Evolutionary conservation across 2,888 invertebrate genomes (phyloP).

Genomic region (Sericinus montela): DNA sequence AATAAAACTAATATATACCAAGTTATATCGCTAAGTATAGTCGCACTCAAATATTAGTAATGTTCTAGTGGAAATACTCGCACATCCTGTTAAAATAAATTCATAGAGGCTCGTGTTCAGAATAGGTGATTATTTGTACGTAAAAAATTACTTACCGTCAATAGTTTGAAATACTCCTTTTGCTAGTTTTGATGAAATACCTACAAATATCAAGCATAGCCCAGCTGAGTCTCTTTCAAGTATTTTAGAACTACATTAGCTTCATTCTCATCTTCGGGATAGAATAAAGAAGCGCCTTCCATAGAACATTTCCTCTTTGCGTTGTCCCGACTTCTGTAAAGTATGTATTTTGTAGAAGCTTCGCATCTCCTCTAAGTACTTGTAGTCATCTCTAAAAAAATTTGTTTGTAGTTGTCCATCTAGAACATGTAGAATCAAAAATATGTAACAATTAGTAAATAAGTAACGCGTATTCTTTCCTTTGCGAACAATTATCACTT

Average conservation of each 20-base stretch:
- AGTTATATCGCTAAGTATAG: too few species aligned
- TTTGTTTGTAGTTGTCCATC: slow-evolving; percentile 43
- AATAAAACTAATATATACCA: too few species aligned
- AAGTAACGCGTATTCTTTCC: neutral
- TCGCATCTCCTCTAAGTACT: slow-evolving; percentile 35
- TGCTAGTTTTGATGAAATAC: slow-evolving; percentile 38
- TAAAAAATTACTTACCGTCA: slow-evolving; percentile 27
- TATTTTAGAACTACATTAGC: slow-evolving; percentile 32
- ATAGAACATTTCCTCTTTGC: slow-evolving; percentile 44
- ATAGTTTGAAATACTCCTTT: slow-evolving; percentile 49
- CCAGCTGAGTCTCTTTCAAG: slow-evolving; percentile 36
- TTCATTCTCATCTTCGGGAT: slow-evolving; percentile 46
- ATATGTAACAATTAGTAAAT: neutral
- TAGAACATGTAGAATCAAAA: slow-evolving; percentile 29
- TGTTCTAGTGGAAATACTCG: too few species aligned
- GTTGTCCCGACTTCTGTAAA: slow-evolving; percentile 39
- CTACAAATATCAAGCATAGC: slow-evolving; percentile 35
- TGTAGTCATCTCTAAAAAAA: slow-evolving; percentile 57
- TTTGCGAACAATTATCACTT: slow-evolving; percentile 20
- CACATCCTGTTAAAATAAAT: too few species aligned
- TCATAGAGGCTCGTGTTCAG: too few species aligned
- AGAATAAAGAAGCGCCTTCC: slow-evolving; percentile 52
- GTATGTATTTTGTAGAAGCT: slow-evolving; percentile 61
- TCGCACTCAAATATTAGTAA: too few species aligned
- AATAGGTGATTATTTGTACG: too few species aligned